Percentiles rank a stretch among this genome's conserved stretches.
phyloP scores from a whole-genome alignment of 2,113 vertebrate species.

The Eira barbara region DNA sequence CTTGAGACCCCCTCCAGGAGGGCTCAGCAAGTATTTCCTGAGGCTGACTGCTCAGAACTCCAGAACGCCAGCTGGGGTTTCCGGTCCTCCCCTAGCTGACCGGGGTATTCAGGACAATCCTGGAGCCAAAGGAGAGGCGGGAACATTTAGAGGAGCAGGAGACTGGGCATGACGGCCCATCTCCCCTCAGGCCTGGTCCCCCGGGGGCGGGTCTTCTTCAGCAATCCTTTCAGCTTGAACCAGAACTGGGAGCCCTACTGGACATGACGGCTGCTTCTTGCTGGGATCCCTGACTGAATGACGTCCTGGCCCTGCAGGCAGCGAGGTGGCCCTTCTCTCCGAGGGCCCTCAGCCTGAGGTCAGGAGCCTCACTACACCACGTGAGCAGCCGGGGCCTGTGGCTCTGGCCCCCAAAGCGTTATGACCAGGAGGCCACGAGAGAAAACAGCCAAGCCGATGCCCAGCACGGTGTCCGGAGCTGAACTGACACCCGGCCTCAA shows the following conservation, averaged over 20 bases:
- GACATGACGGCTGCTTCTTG: neutral
- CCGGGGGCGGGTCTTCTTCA: too few relatives aligned
- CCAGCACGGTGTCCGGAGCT: neutral
- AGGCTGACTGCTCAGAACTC: neutral
- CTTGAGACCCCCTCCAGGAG: neutral
- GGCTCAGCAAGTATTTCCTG: neutral
- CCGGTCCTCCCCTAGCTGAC: neutral
- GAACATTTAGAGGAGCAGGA: too few relatives aligned
- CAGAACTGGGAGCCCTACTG: neutral
- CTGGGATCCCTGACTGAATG: neutral
- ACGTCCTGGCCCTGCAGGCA: neutral
- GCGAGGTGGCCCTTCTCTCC: neutral
- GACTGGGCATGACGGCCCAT: rapidly evolving
- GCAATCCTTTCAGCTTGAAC: neutral
- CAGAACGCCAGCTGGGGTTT: neutral
- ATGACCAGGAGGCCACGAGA: neutral
- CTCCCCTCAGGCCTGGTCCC: neutral
- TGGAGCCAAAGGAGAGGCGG: rapidly evolving
- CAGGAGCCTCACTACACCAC: neutral
- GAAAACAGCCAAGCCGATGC: neutral
- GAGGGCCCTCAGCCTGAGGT: neutral
- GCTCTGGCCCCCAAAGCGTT: neutral
- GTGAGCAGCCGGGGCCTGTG: neutral
- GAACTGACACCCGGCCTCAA: neutral
- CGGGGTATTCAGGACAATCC: neutral